Evolutionary conservation across 1,140 invertebrate genomes (phyloP), one percentile per base, ranked within the genome.

Genomic region (Drosophila melanica): DNA sequence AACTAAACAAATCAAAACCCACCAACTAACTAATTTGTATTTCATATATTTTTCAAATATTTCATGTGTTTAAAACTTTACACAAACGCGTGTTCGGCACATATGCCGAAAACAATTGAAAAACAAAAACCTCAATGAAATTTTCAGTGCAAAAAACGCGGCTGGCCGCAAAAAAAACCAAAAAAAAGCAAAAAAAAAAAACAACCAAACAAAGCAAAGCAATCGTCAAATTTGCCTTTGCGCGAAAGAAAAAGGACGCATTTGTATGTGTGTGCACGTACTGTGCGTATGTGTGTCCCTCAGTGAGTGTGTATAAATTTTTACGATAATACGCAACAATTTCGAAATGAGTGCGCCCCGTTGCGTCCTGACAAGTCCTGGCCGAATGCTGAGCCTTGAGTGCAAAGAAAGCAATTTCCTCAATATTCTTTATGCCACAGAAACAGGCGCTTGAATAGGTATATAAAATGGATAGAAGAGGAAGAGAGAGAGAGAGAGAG

Each of bases 361-460:
- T 51, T 30, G 48, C 14, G 27, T 78, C 75, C 75, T 59, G 69
- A 77, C 68, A 68, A 42, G 58, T 35, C 47, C 69, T 77, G 33
- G 35, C 44, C 51, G 60, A 54, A 27, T 37, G 64, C 37, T n/a
- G 68, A 77, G 77, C 65, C 79, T 67, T 77, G 78, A 86, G 78
- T 87, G 82, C 78, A 79, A 86, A 86, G 82, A 86, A 86, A 86
- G 82, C 75, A 87, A 86, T 86, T 86, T 86, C 82, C 79, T 71
- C 79, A 86, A 86, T 82, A 86, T 86, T 81, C 82, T 86, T 86
- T 86, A 86, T 79, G 75, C 30, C 57, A n/a, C 27, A 79, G 62
- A 60, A 33, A 41, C 45, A 55, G 8, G 41, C 37, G 41, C 16
- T 45, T 16, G 41, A 42, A 41, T 37, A 54, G 48, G 16, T 12